Percentiles rank a stretch among this genome's conserved stretches.
Evolutionary conservation across 2,113 vertebrate species (phyloP).

Genomic region (Ptilonorhynchus violaceus): DNA sequence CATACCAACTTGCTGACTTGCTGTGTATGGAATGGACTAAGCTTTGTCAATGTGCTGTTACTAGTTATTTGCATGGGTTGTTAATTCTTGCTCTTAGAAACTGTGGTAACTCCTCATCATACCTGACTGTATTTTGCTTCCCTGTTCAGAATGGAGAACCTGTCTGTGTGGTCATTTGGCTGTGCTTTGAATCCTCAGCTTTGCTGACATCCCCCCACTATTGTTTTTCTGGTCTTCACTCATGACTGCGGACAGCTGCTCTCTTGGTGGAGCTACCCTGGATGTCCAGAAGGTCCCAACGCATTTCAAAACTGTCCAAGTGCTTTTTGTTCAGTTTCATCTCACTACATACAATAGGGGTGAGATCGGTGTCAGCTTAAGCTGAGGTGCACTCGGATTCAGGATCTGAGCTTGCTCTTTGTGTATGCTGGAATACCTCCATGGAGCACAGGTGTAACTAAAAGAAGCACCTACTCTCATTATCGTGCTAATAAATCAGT

Average conservation of each 20-base stretch:
- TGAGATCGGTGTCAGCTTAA: not conserved
- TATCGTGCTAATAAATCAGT: not conserved
- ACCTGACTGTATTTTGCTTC: not conserved
- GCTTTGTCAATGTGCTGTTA: not conserved
- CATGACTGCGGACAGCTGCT: not conserved
- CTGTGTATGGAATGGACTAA: not conserved
- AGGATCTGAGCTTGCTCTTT: not conserved
- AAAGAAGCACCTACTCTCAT: not conserved
- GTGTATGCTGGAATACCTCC: not conserved
- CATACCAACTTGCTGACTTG: not conserved
- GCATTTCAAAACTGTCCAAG: not conserved
- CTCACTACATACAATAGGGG: not conserved
- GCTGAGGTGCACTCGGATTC: not conserved
- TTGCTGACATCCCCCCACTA: not conserved
- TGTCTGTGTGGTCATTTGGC: not conserved
- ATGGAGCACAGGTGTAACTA: not conserved
- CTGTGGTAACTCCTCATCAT: not conserved
- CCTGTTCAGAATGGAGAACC: not conserved
- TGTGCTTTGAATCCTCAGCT: not conserved
- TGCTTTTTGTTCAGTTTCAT: not conserved
- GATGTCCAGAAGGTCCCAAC: not conserved
- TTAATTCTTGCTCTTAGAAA: not conserved
- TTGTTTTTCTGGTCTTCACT: not conserved
- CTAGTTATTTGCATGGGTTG: not conserved
- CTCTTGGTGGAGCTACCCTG: not conserved